These are phyloP conservation scores for Copidosoma floridanum DNA, from an alignment of 1,140 invertebrate species.

Conservation along the genomic window DNA sequence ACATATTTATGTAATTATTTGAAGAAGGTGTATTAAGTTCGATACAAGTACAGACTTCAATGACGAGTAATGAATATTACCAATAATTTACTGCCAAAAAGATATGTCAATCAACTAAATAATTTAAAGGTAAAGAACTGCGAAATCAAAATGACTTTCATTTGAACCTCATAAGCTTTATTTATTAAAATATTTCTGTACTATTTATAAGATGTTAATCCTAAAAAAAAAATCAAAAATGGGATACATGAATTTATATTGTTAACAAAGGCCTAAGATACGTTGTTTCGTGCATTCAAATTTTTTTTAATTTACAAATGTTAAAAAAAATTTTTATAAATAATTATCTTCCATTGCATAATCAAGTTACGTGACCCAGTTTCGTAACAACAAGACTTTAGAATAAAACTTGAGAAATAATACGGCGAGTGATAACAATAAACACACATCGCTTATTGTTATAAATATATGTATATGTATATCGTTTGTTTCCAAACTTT, in stretches of 20 bases:
- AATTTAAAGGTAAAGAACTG: no score
- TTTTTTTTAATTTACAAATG: no score
- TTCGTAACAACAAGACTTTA: no score
- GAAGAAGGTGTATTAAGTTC: constrained; percentile 2
- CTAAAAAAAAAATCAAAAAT: background rate
- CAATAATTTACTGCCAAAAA: constrained; percentile 12
- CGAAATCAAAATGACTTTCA: no score
- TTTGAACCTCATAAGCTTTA: no score
- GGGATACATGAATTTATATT: background rate
- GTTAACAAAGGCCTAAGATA: background rate
- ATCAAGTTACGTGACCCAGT: constrained; percentile 18
- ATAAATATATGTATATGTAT: no score
- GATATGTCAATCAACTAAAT: no score
- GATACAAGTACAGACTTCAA: constrained; percentile 4
- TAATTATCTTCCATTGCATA: constrained; percentile 5
- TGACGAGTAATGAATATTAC: constrained; percentile 3
- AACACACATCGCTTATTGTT: constrained; percentile 20
- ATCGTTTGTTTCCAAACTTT: constrained; percentile 27
- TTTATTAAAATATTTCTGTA: no score
- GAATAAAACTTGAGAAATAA: constrained; percentile 14
- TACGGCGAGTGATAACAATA: constrained; percentile 6
- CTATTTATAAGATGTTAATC: no score
- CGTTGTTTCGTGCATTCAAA: background rate
- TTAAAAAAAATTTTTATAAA: no score
- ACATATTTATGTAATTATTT: constrained; percentile 26